A percentile compares a stretch with the other conserved stretches of the same genome.
phyloP scores from a whole-genome alignment of 2,797 vertebrate genomes.

The Chromobotia macracanthus region DNA sequence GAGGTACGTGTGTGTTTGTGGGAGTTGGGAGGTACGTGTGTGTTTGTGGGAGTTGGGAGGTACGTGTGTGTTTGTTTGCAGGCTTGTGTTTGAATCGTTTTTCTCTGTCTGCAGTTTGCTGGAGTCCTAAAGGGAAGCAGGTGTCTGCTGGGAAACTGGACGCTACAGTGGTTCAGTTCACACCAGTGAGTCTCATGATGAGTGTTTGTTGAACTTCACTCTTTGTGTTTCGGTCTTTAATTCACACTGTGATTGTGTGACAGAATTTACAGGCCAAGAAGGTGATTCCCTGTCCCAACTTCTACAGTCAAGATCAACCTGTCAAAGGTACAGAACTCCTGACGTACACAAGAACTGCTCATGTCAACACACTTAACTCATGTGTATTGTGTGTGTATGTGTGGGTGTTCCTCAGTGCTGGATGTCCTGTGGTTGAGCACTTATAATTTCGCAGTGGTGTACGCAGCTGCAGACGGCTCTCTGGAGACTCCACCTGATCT shows the following conservation, averaged over 20 bases:
- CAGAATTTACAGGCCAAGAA: constrained; percentile 93
- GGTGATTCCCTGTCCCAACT: constrained; percentile 89
- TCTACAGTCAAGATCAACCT: constrained; percentile 89
- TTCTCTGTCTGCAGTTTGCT: constrained; percentile 81
- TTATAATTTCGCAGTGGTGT: constrained; percentile 88
- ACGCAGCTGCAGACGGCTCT: constrained; percentile 89
- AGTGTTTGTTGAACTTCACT: background rate
- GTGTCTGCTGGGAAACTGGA: constrained; percentile 91
- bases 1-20: background rate
- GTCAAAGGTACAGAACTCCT: constrained; percentile 84
- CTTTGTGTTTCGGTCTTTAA: background rate
- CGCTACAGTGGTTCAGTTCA: constrained; percentile 90
- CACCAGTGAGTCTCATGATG: constrained; percentile 86
- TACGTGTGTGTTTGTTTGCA: no score
- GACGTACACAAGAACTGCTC: background rate
- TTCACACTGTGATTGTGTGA: constrained; percentile 27
- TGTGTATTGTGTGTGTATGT: background rate
- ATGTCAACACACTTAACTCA: background rate
- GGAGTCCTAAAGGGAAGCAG: constrained; percentile 98
- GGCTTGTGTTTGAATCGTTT: background rate
- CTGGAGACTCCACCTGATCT: constrained; percentile 90
- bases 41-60: background rate
- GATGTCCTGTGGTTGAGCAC: constrained; percentile 95
- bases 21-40: no score
- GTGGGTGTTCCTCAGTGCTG: constrained; percentile 77